Percentiles rank a stretch among this genome's conserved stretches.
phyloP scores from a whole-genome alignment of 2,113 vertebrate species.

The Pseudolaguvia tuberculata region DNA sequence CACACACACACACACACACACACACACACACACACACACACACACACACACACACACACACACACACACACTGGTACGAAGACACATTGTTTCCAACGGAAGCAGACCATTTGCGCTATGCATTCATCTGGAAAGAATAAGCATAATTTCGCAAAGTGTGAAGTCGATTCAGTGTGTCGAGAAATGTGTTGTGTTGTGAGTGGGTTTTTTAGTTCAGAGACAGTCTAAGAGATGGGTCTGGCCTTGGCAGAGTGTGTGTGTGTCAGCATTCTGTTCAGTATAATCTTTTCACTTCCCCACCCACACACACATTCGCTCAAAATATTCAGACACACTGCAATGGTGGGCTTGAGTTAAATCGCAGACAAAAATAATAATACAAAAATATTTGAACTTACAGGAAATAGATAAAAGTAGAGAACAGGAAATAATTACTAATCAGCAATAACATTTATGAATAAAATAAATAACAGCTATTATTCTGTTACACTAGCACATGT shows the following conservation, averaged over 20 bases:
- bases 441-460: no score
- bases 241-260: conserved; percentile 28
- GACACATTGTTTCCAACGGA: conserved; percentile 7
- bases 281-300: conserved; percentile 16
- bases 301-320: neutral
- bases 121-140: conserved; percentile 6
- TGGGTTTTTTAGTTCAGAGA: conserved; percentile 11
- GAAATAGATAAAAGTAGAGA: conserved; percentile 4
- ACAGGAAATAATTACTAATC: no score
- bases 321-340: neutral
- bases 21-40: no score
- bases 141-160: conserved; percentile 12
- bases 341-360: conserved; percentile 23
- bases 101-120: conserved; percentile 23
- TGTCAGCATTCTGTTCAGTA: conserved; percentile 22
- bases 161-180: conserved; percentile 16
- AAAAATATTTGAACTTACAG: conserved; percentile 29
- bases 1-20: no score
- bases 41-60: no score
- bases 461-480: no score
- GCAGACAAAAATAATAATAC: neutral
- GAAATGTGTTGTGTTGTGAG: conserved; percentile 10
- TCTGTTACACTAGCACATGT: no score
- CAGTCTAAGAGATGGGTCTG: neutral
- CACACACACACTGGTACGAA: conserved; percentile 32